phyloP scores from a whole-genome alignment of 2,888 invertebrate genomes.

The Drosophila falleni region DNA sequence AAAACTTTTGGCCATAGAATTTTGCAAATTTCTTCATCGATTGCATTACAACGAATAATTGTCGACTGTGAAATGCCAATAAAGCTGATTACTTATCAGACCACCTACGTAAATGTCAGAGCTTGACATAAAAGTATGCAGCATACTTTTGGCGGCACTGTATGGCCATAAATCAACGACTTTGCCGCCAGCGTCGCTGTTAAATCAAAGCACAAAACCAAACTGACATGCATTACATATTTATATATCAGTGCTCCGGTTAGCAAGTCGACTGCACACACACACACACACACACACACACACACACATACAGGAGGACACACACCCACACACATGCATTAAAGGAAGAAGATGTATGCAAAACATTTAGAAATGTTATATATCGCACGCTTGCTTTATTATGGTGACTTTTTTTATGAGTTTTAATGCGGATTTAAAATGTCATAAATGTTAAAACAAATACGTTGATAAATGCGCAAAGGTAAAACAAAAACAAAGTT shows the following conservation, averaged over 20 bases:
- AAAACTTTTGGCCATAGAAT: not conserved
- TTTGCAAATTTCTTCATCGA: not conserved
- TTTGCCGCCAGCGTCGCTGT: conserved; percentile 55
- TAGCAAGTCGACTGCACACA: conserved; percentile 52
- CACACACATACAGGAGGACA: conserved; percentile 5
- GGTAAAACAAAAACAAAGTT: conserved; percentile 23
- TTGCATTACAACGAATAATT: not conserved
- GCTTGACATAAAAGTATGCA: conserved; percentile 3
- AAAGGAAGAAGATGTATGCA: conserved; percentile 42
- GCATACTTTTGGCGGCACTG: conserved; percentile 46
- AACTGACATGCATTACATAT: conserved; percentile 76
- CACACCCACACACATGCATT: conserved; percentile 7
- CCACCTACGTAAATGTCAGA: conserved; percentile 18
- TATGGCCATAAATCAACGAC: conserved; percentile 66
- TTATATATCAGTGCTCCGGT: conserved; percentile 63
- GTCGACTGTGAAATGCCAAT: not conserved
- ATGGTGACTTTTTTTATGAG: conserved; percentile 55
- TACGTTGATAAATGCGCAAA: conserved; percentile 57
- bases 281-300: conserved; percentile 17
- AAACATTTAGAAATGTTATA: conserved; percentile 50
- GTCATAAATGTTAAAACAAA: conserved; percentile 70
- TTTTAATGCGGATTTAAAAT: conserved; percentile 69
- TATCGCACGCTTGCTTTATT: conserved; percentile 55
- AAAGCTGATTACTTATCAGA: conserved; percentile 5
- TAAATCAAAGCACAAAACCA: conserved; percentile 76